Evolutionary conservation across 2,888 invertebrate species (phyloP).

Genomic region (Lingula anatina): DNA sequence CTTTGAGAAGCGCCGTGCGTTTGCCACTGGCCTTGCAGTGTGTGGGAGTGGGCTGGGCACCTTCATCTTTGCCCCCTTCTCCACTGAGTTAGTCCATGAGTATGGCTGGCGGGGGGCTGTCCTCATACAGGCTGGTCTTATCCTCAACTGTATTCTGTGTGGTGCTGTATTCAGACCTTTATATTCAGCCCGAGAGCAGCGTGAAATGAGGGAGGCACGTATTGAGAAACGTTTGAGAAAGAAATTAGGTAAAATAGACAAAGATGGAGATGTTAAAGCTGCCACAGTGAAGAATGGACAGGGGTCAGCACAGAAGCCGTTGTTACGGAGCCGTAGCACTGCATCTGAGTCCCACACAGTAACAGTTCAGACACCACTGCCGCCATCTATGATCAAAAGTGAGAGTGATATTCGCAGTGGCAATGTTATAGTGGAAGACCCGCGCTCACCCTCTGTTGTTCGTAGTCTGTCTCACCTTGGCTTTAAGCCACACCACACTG

Average conservation of each 20-base stretch:
- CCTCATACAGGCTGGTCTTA: conserved; percentile 74
- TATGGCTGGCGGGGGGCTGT: conserved; percentile 87
- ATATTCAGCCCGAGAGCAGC: conserved; percentile 62
- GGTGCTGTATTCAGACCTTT: conserved; percentile 87
- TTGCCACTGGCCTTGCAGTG: conserved; percentile 93
- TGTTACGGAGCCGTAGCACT: too few relatives aligned
- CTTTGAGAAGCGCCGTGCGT: conserved; percentile 88
- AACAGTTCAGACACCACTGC: too few relatives aligned
- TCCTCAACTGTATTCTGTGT: conserved; percentile 81
- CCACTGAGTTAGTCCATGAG: conserved; percentile 59
- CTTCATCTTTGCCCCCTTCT: conserved; percentile 72
- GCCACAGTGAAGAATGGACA: conserved; percentile 7
- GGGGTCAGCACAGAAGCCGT: conserved; percentile 3
- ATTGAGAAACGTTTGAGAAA: conserved; percentile 4
- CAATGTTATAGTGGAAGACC: neutral
- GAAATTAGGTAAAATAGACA: conserved; percentile 1
- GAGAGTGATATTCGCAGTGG: neutral
- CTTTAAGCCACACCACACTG: too few relatives aligned
- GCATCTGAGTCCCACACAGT: neutral
- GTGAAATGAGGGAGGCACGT: neutral
- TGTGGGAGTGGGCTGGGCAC: conserved; percentile 96
- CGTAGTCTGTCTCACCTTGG: too few relatives aligned
- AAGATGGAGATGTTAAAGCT: conserved; percentile 2
- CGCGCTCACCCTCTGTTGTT: too few relatives aligned
- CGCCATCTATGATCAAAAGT: conserved; percentile 1